Evolutionary conservation across 1,140 invertebrate genomes (phyloP).

Genomic region (Thrips palmi): DNA sequence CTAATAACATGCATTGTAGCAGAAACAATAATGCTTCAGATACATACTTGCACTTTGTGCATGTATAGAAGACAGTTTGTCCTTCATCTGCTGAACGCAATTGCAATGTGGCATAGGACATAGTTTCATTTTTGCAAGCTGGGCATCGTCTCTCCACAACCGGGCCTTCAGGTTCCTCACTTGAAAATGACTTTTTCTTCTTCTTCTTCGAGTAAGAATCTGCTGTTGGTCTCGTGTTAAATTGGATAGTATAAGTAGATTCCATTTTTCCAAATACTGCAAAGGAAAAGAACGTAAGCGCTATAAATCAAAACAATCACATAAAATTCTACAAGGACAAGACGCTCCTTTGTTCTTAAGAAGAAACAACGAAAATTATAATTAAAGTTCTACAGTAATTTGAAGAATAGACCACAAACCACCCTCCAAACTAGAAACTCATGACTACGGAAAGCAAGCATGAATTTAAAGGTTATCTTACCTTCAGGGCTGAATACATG

Average conservation of each 20-base stretch:
- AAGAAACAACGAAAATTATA: too few species aligned
- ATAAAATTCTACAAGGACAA: too few species aligned
- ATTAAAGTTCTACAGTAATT: too few species aligned
- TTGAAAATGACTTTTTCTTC: conserved; percentile 21
- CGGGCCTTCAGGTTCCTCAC: conserved; percentile 46
- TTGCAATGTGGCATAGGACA: conserved; percentile 90
- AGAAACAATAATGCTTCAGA: neutral
- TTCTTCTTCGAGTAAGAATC: conserved; percentile 20
- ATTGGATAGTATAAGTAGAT: conserved; percentile 43
- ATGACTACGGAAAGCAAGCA: conserved; percentile 4
- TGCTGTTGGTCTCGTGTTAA: conserved; percentile 36
- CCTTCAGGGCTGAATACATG: conserved; percentile 35
- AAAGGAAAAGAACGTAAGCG: conserved; percentile 19
- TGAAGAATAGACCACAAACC: too few species aligned
- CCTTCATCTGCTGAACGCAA: conserved; percentile 95
- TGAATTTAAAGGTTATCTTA: conserved; percentile 19
- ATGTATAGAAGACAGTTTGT: conserved; percentile 96
- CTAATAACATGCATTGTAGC: neutral
- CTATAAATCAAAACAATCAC: conserved; percentile 1
- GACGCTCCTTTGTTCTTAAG: too few species aligned
- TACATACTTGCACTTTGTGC: conserved; percentile 78
- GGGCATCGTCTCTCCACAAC: conserved; percentile 72
- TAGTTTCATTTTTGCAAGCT: conserved; percentile 75
- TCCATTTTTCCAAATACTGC: conserved; percentile 41
- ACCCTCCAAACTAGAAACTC: too few species aligned